Evolutionary conservation across 2,888 invertebrate genomes (phyloP), one percentile per base, ranked within the genome.

Genomic region (Autographa pulchrina): DNA sequence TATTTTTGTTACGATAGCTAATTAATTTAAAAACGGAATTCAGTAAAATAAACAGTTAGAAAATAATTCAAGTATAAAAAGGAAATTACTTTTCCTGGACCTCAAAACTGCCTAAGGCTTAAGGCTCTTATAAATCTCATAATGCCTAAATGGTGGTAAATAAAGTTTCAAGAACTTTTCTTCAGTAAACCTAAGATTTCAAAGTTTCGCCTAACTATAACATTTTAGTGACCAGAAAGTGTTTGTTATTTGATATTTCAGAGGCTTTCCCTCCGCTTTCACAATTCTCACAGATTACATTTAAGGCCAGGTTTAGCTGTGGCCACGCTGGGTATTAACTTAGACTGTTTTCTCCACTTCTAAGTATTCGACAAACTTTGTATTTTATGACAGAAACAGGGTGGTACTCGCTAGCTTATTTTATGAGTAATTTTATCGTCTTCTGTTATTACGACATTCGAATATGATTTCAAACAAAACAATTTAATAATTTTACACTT

Each of bases 261-360:
- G 3, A 70, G 32, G 75, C 71, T 81, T 79, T 81, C 79, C 70
- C 75, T 43, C 4, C 66, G 67, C 82, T 75, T 81, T 79, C 82
- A 65, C 75, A 65, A 64, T 66, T 68, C 52, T 58, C 62, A 18
- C 68, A 20, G 65, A 60, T 65, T 20, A 78, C 67, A 74, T 78
- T 80, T 78, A 77, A 69, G 32, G 67, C 78, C 65, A 59, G 62
- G 72, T 80, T 61, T 65, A 66, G 68, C 61, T 54, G 58, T 41
- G 68, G 61, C 61, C 68, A 38, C 38, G 68, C 65, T 72, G 72
- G 77, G 81, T 81, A 77, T 68, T 61, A 31, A 52, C 20, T 38
- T 3, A 38, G 20, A 14, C 9, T 5, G 43, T 81, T 77, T 77
- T 77, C 77, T 65, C 77, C 25, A 20, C 65, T 80, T 77, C 77